These are phyloP conservation scores for Lagocephalus sceleratus DNA, from an alignment of 2,797 vertebrate species.

Conservation along the genomic window DNA sequence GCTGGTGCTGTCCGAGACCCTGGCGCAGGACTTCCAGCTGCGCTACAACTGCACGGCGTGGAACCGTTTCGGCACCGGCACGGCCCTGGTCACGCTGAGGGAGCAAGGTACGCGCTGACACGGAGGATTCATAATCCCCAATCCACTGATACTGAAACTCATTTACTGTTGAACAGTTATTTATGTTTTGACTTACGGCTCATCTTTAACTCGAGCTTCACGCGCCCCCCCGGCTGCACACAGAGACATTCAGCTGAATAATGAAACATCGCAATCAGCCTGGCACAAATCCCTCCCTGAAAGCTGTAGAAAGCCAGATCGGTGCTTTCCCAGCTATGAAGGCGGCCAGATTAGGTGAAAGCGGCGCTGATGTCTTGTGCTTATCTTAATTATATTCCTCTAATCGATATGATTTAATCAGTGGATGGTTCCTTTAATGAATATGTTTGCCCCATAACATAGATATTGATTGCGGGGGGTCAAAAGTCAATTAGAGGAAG, in stretches of 20 bases:
- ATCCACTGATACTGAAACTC: too few relatives aligned
- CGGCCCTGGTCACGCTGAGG: slow-evolving; percentile 60
- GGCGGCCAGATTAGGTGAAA: slow-evolving; percentile 44
- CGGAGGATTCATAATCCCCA: not conserved
- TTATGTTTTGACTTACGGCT: too few relatives aligned
- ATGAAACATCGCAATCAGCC: too few relatives aligned
- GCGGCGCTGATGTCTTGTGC: slow-evolving; percentile 37
- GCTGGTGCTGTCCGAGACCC: slow-evolving; percentile 83
- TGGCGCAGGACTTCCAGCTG: slow-evolving; percentile 79
- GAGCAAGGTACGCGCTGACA: slow-evolving; percentile 63
- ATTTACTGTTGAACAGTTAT: too few relatives aligned
- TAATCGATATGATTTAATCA: slow-evolving; percentile 80
- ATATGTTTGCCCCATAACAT: slow-evolving; percentile 75
- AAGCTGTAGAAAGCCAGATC: not conserved
- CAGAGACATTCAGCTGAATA: too few relatives aligned
- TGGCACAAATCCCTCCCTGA: slow-evolving; percentile 8
- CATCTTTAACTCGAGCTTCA: too few relatives aligned
- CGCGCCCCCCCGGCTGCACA: too few relatives aligned
- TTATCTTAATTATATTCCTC: slow-evolving; percentile 79
- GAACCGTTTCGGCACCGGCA: slow-evolving; percentile 74
- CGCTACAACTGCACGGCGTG: slow-evolving; percentile 75
- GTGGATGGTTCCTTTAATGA: slow-evolving; percentile 78
- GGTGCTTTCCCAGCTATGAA: slow-evolving; percentile 24
- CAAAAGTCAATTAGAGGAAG: slow-evolving; percentile 72
- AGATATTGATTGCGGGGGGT: slow-evolving; percentile 70